Evolutionary conservation across 2,888 invertebrate genomes (phyloP), one percentile per base, ranked within the genome.

Genomic region (Strigamia maritima): DNA sequence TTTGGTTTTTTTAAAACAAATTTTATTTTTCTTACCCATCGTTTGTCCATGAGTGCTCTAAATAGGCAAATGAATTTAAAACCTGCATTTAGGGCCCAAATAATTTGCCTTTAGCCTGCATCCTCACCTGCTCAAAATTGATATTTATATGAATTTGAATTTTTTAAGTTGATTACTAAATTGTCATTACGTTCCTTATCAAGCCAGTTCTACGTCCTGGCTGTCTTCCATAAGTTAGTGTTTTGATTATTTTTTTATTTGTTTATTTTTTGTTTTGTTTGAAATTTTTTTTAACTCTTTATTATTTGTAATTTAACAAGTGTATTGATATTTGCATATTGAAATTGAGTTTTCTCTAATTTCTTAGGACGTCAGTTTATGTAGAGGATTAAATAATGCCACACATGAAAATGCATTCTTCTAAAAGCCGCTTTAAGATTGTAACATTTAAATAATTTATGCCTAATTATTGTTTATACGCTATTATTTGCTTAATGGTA

Each of bases 381-480:
- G 77, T 77, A 44, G 77, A 77, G 77, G 77, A 77, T 77, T 77
- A 77, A 49, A 28, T 44, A 54, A 22, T 77, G 28, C 49, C 70
- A 70, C 70, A 70, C 24, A 70, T 70, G 70, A 70, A 70, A 70
- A 70, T 70, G 70, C 70, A 70, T 70, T 70, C 70, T 70, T 70
- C 70, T 70, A 70, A 70, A 60, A 70, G 70, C 70, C 28, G 70
- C 26, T 70, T 70, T 70, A 70, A 70, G 26, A 70, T 26, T 70
- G 70, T 70, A 70, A 70, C 70, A 70, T 28, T 14, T 28, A 70
- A 70, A 16, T 70, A 70, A 70, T 70, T 70, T 70, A 70, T 26
- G 70, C 70, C 70, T 70, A 26, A 70, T 70, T 70, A 26, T 28
- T 70, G 24, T 24, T 60, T 60, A n/a, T 60, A 4, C 8, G 60